Percentiles rank a stretch among this genome's conserved stretches.
These are phyloP conservation scores for Orchesellides sinensis DNA, from an alignment of 2,888 invertebrate species.

Conservation along the genomic window DNA sequence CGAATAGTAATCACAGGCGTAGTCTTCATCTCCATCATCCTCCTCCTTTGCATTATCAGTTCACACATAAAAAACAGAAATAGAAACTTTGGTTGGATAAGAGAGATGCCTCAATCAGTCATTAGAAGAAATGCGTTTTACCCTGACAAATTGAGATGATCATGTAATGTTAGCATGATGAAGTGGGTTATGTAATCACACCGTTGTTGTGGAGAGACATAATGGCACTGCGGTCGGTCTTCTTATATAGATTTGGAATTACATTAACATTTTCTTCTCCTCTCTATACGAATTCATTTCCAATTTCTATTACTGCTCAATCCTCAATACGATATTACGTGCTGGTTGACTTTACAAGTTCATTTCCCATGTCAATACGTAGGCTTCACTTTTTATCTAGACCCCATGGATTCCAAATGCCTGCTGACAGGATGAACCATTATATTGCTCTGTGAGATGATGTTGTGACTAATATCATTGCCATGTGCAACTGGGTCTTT, in stretches of 20 bases:
- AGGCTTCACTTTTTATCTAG: constrained; percentile 21
- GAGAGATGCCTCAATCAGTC: constrained; percentile 34
- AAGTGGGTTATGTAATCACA: constrained; percentile 63
- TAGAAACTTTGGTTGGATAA: neutral
- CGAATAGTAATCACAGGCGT: constrained; percentile 1
- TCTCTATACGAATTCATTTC: constrained; percentile 17
- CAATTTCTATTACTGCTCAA: constrained; percentile 8
- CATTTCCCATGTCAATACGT: constrained; percentile 66
- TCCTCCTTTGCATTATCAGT: neutral
- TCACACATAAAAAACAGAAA: neutral
- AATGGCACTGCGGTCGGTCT: constrained; percentile 63
- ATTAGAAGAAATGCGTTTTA: neutral
- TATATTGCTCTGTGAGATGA: constrained; percentile 39
- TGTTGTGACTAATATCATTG: constrained; percentile 53
- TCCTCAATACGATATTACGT: constrained; percentile 21
- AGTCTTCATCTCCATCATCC: neutral
- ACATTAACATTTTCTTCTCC: constrained; percentile 14
- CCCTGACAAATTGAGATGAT: constrained; percentile 63
- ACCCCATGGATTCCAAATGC: constrained; percentile 56
- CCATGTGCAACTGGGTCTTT: constrained; percentile 3
- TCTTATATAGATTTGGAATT: constrained; percentile 9
- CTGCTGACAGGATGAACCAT: constrained; percentile 67
- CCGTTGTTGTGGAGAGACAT: constrained; percentile 60
- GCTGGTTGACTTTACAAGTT: constrained; percentile 65
- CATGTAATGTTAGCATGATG: constrained; percentile 60